A percentile compares a stretch with the other conserved stretches of the same genome.
These are phyloP conservation scores for Nannoperca australis DNA, from an alignment of 2,797 vertebrate genomes.

Conservation along the genomic window DNA sequence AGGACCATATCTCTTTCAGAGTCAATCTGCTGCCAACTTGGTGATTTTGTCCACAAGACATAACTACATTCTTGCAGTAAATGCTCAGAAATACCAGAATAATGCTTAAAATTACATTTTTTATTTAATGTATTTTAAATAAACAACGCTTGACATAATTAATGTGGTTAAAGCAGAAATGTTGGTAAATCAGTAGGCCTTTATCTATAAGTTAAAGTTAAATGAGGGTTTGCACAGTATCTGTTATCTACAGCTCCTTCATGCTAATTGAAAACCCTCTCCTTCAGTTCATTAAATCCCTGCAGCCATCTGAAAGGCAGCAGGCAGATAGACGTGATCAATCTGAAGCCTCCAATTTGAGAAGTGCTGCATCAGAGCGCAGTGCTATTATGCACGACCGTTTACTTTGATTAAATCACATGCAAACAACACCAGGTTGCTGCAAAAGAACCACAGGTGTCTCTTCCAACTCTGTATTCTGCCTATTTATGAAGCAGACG, in stretches of 20 bases:
- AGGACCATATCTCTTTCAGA: not conserved
- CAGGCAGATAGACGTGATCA: conserved; percentile 32
- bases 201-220: not conserved
- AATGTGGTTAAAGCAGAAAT: not conserved
- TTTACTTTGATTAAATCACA: conserved; percentile 51
- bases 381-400: conserved; percentile 25
- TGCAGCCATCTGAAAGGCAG: conserved; percentile 30
- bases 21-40: not conserved
- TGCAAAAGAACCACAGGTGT: conserved; percentile 6
- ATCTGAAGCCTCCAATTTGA: conserved; percentile 33
- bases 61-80: not conserved
- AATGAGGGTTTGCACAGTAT: not conserved
- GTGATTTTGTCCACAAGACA: not conserved
- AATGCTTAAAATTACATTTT: not conserved
- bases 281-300: conserved; percentile 37
- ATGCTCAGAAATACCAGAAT: not conserved
- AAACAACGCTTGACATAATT: not conserved
- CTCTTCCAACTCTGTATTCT: conserved; percentile 16
- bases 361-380: conserved; percentile 15
- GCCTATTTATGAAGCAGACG: conserved; percentile 14
- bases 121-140: not conserved
- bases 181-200: conserved; percentile 4
- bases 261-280: conserved; percentile 20
- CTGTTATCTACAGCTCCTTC: conserved; percentile 10
- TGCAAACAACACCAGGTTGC: conserved; percentile 30